Conservation (phyloP, 2,888 invertebrate genomes). For the Malacosoma neustria region DNA sequence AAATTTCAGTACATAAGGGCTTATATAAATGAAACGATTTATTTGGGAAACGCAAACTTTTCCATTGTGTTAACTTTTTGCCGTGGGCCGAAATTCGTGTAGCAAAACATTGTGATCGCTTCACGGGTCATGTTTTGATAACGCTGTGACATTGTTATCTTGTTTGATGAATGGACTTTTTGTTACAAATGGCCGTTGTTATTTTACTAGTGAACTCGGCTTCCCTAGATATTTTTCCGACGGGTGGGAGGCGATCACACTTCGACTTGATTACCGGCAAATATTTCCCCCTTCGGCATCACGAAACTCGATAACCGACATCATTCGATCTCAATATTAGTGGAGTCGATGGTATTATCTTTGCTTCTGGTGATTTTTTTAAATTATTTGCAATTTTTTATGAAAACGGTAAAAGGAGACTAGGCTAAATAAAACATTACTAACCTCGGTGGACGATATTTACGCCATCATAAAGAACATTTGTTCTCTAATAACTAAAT, state of each 20-base stretch:
- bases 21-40: constrained; percentile 46
- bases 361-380: too few species aligned
- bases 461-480: too few species aligned
- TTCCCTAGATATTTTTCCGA: constrained; percentile 35
- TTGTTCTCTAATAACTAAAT: too few species aligned
- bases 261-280: constrained; percentile 3
- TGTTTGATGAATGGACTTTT: constrained; percentile 69
- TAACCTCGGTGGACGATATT: too few species aligned
- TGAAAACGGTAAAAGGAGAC: too few species aligned
- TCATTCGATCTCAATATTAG: background rate
- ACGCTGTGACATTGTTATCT: constrained; percentile 67
- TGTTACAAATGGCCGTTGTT: constrained; percentile 66
- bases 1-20: constrained; percentile 3
- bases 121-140: constrained; percentile 68
- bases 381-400: too few species aligned
- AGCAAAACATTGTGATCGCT: constrained; percentile 64
- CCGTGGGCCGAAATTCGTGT: constrained; percentile 37
- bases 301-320: background rate
- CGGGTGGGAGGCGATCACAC: constrained; percentile 19
- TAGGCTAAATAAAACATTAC: too few species aligned
- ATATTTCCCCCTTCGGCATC: constrained; percentile 4
- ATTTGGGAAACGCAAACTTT: constrained; percentile 45
- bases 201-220: constrained; percentile 54
- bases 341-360: too few species aligned
- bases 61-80: constrained; percentile 59